Evolutionary conservation across 2,888 invertebrate species (phyloP).

Genomic region (Hirtodrosophila trivittata): DNA sequence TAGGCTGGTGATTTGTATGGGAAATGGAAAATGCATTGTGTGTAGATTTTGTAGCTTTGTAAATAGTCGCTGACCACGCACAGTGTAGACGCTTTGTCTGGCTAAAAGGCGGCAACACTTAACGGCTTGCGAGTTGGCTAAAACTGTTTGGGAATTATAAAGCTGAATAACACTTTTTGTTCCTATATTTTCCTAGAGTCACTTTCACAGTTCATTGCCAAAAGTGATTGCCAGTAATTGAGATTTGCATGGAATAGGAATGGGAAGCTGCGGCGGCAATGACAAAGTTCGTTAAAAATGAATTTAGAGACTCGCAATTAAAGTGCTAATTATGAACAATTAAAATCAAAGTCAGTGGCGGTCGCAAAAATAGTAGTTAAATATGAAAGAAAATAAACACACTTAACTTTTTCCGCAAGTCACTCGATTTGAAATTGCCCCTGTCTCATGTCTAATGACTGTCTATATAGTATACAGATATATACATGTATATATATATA

Average conservation of each 20-base stretch:
- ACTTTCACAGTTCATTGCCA: constrained; percentile 59
- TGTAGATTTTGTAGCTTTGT: background rate
- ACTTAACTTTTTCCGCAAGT: constrained; percentile 37
- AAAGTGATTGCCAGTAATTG: constrained; percentile 47
- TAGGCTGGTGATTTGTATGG: constrained; percentile 58
- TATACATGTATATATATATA: constrained; percentile 1
- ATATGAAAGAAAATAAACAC: constrained; percentile 41
- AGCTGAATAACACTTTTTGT: too few species aligned
- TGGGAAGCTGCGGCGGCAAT: constrained; percentile 30
- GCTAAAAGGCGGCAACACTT: constrained; percentile 4
- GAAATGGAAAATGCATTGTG: constrained; percentile 51
- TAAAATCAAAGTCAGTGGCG: constrained; percentile 65
- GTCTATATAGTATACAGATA: constrained; percentile 4
- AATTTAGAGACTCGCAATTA: constrained; percentile 67
- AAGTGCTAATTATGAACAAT: constrained; percentile 70
- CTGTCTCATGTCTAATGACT: background rate
- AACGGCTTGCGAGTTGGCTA: too few species aligned
- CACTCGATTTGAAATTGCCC: constrained; percentile 32
- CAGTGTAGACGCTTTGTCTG: constrained; percentile 8
- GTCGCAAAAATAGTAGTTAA: constrained; percentile 36
- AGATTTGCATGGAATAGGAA: constrained; percentile 38
- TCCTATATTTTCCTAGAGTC: constrained; percentile 1
- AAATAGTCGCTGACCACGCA: constrained; percentile 28
- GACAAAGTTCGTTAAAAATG: constrained; percentile 70
- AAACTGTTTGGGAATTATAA: background rate